These are phyloP conservation scores for Pitta sordida DNA, from an alignment of 2,113 vertebrate genomes.

Conservation along the genomic window DNA sequence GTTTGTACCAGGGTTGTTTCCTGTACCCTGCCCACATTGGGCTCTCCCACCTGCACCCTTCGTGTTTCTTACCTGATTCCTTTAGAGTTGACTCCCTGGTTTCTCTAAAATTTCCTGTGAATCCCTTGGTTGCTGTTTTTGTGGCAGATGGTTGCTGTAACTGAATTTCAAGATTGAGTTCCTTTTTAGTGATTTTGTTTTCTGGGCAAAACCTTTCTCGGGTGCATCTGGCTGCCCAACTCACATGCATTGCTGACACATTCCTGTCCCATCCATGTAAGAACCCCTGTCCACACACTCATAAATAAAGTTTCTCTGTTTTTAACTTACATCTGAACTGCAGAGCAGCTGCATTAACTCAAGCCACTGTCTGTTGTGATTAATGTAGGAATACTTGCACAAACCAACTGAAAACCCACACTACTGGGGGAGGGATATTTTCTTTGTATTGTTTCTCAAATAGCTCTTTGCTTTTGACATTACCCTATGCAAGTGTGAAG, in stretches of 20 bases:
- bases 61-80: accelerated
- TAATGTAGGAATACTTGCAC: background rate
- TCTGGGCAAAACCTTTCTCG: background rate
- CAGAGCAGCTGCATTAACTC: background rate
- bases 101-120: background rate
- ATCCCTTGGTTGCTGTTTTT: background rate
- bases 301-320: accelerated
- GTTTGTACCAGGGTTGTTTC: accelerated
- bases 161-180: background rate
- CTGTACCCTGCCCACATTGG: background rate
- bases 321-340: accelerated
- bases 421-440: background rate
- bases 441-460: background rate
- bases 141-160: background rate
- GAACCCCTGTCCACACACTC: background rate
- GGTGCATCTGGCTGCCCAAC: background rate
- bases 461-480: background rate
- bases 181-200: background rate
- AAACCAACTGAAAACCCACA: background rate
- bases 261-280: accelerated
- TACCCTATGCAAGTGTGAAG: background rate
- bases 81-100: background rate
- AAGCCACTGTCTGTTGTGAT: background rate
- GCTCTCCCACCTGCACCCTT: background rate
- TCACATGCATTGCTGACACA: accelerated